Percentiles rank a stretch among this genome's conserved stretches.
These are phyloP conservation scores for Tetramorium simillimum DNA, from an alignment of 1,140 invertebrate species.

Conservation along the genomic window DNA sequence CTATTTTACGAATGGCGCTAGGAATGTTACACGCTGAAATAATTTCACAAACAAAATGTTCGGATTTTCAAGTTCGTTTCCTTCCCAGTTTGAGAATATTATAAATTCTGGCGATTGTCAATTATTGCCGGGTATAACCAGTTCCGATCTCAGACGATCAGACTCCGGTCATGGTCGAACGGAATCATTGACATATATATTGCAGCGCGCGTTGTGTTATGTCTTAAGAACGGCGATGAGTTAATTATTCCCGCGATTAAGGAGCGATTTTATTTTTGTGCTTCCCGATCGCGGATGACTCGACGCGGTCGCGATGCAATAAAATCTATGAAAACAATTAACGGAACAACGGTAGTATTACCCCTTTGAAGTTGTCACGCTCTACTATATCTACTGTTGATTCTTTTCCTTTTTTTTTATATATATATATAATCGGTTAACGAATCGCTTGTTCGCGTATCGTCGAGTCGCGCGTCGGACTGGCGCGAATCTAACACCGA, in stretches of 20 bases:
- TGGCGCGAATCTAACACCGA: slow-evolving; percentile 46
- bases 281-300: slow-evolving; percentile 66
- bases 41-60: background rate
- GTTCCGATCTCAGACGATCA: background rate
- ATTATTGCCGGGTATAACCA: background rate
- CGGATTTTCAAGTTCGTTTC: background rate
- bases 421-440: slow-evolving; percentile 59
- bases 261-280: slow-evolving; percentile 45
- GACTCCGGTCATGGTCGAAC: background rate
- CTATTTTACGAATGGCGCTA: background rate
- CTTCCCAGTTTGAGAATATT: background rate
- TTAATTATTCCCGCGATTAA: slow-evolving; percentile 1
- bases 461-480: slow-evolving; percentile 33
- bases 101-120: background rate
- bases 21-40: background rate
- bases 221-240: background rate
- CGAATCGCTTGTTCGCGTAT: slow-evolving; percentile 35
- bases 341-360: slow-evolving; percentile 84
- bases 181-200: background rate
- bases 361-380: slow-evolving; percentile 78
- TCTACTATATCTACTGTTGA: slow-evolving; percentile 73
- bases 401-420: slow-evolving; percentile 39
- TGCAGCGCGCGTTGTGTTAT: slow-evolving; percentile 28
- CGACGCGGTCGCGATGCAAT: slow-evolving; percentile 82
- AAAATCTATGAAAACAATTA: slow-evolving; percentile 85